phyloP scores from a whole-genome alignment of 2,888 invertebrate species.

The Malacosoma neustria region DNA sequence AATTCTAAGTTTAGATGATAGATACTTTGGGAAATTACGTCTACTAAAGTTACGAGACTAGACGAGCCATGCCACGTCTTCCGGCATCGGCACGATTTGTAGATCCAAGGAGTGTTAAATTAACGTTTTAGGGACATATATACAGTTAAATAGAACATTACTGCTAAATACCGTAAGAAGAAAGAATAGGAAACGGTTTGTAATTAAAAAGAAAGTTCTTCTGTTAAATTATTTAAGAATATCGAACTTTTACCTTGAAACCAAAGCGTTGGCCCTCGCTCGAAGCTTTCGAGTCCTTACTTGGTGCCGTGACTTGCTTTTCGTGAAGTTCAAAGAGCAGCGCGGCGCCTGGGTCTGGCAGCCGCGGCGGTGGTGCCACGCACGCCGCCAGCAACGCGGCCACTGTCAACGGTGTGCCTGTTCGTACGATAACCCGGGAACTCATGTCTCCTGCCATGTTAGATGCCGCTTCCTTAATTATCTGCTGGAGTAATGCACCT shows the following conservation, averaged over 20 bases:
- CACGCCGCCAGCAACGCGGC: conserved; percentile 74
- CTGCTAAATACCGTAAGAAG: too few species aligned
- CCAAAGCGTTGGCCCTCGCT: conserved; percentile 58
- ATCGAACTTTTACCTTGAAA: conserved; percentile 64
- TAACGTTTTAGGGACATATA: too few species aligned
- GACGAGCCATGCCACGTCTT: too few species aligned
- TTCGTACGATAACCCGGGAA: conserved; percentile 66
- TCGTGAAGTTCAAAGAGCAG: conserved; percentile 73
- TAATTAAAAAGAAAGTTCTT: too few species aligned
- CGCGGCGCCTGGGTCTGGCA: conserved; percentile 75
- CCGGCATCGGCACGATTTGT: too few species aligned
- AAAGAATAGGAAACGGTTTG: too few species aligned
- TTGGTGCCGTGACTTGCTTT: conserved; percentile 35
- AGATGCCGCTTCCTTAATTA: conserved; percentile 65
- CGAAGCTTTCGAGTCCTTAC: conserved; percentile 39
- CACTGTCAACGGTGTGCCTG: conserved; percentile 78
- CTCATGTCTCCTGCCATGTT: conserved; percentile 26
- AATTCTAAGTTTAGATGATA: not conserved
- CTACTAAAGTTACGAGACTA: too few species aligned
- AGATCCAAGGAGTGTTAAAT: too few species aligned
- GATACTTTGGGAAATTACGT: not conserved
- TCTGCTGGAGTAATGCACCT: conserved; percentile 72
- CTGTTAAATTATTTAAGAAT: too few species aligned
- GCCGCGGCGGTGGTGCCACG: conserved; percentile 69
- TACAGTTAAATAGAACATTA: too few species aligned